Percentiles rank a stretch among this genome's conserved stretches.
phyloP scores from a whole-genome alignment of 1,140 invertebrate genomes.

The Penaeus vannamei region DNA sequence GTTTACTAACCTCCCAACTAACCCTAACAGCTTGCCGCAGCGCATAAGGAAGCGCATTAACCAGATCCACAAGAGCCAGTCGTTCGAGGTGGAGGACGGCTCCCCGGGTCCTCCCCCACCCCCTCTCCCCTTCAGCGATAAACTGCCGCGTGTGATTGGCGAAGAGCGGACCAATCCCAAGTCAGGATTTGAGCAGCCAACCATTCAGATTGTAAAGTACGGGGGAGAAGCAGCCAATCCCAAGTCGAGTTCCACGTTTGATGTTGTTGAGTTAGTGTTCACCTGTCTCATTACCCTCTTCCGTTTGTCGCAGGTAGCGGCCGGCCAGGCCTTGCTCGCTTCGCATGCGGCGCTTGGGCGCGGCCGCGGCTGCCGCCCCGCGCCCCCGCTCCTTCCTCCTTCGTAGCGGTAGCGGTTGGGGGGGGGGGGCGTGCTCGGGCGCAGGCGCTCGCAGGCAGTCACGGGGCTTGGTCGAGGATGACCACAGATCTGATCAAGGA shows the following conservation, averaged over 20 bases:
- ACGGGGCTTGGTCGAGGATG: too few relatives aligned
- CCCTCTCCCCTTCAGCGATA: neutral
- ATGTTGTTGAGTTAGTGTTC: constrained; percentile 61
- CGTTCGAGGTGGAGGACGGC: constrained; percentile 55
- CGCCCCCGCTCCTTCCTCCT: too few relatives aligned
- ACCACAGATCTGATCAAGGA: too few relatives aligned
- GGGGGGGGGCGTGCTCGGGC: too few relatives aligned
- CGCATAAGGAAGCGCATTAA: constrained; percentile 60
- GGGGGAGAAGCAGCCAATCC: constrained; percentile 53
- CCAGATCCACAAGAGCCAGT: constrained; percentile 61
- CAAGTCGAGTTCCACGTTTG: constrained; percentile 52
- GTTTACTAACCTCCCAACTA: constrained; percentile 24
- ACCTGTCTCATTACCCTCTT: too few relatives aligned
- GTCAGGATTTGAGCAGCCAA: constrained; percentile 1
- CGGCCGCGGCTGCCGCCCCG: too few relatives aligned
- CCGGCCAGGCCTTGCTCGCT: too few relatives aligned
- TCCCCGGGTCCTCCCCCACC: constrained; percentile 42
- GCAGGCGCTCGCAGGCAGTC: too few relatives aligned
- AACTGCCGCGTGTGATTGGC: constrained; percentile 9
- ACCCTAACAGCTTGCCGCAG: constrained; percentile 53
- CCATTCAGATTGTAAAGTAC: constrained; percentile 57
- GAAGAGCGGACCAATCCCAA: constrained; percentile 38
- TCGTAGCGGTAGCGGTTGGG: too few relatives aligned
- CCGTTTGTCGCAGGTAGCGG: too few relatives aligned
- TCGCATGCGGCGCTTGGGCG: too few relatives aligned